phyloP scores from a whole-genome alignment of 1,140 invertebrate genomes.

The Doryteuthis pealeii region DNA sequence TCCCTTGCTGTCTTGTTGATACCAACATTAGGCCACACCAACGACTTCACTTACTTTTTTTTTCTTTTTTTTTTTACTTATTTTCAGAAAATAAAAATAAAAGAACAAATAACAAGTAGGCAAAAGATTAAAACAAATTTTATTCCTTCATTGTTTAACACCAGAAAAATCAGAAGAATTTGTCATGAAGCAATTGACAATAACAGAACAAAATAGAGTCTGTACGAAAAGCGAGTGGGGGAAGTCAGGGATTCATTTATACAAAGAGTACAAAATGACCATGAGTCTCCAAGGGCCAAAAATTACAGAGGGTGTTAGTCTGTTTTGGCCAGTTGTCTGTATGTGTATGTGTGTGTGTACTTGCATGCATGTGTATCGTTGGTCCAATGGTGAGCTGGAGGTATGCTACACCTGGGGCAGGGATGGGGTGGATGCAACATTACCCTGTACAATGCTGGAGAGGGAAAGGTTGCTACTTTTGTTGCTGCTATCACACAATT shows the following conservation, averaged over 20 bases:
- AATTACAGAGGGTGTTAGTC: not conserved
- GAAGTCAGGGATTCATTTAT: not conserved
- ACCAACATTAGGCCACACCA: too few relatives aligned
- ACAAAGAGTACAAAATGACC: slow-evolving; percentile 4
- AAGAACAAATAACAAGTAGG: too few relatives aligned
- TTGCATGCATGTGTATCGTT: not conserved
- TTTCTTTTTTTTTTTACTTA: too few relatives aligned
- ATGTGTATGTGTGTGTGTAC: not conserved
- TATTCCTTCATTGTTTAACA: too few relatives aligned
- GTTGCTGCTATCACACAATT: slow-evolving; percentile 47
- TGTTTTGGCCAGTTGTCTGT: not conserved
- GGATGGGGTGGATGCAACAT: not conserved
- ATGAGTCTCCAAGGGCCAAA: not conserved
- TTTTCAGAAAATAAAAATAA: too few relatives aligned
- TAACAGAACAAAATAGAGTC: not conserved
- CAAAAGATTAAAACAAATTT: too few relatives aligned
- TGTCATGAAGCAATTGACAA: slow-evolving; percentile 2
- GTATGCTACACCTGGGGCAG: not conserved
- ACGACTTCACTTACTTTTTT: too few relatives aligned
- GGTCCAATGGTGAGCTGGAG: not conserved
- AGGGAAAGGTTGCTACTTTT: not conserved
- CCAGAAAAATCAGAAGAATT: too few relatives aligned
- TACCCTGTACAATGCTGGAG: not conserved
- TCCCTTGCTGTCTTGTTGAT: too few relatives aligned
- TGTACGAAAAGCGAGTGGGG: not conserved